Percentiles rank a stretch among this genome's conserved stretches.
Evolutionary conservation across 2,797 vertebrate species (phyloP).

Genomic region (Gorsachius magnificus): DNA sequence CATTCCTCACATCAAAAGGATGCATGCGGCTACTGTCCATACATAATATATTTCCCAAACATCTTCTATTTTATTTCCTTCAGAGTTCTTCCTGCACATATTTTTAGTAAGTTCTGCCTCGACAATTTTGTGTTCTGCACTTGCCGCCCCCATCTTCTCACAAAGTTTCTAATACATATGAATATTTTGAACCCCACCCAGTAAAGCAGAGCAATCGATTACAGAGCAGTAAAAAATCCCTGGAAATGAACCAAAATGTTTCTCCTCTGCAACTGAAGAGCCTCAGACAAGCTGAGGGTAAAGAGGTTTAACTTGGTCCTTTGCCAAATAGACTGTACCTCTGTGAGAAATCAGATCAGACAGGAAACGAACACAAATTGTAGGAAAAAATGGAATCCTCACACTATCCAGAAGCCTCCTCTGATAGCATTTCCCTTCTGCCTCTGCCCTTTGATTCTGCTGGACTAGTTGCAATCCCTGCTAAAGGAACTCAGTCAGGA

Average conservation of each 20-base stretch:
- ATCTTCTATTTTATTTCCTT: neutral
- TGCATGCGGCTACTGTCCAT: neutral
- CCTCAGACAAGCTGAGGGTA: neutral
- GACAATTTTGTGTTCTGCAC: neutral
- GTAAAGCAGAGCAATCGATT: neutral
- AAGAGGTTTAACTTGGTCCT: neutral
- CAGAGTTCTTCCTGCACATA: neutral
- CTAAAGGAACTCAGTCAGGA: neutral
- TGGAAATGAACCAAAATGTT: neutral
- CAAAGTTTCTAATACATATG: neutral
- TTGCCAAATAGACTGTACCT: neutral
- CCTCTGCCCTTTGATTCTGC: neutral
- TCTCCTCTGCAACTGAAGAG: neutral
- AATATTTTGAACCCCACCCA: neutral
- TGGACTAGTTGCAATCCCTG: neutral
- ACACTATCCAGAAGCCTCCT: neutral
- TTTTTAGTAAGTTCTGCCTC: neutral
- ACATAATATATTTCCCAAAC: neutral
- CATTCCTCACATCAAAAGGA: neutral
- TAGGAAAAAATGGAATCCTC: neutral
- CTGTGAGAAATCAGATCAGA: constrained; percentile 4
- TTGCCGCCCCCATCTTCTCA: neutral
- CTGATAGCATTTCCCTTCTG: neutral
- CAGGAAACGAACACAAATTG: neutral
- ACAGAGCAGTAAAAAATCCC: neutral